Evolutionary conservation across 2,113 vertebrate genomes (phyloP).

Genomic region (Pelmatolapia mariae): DNA sequence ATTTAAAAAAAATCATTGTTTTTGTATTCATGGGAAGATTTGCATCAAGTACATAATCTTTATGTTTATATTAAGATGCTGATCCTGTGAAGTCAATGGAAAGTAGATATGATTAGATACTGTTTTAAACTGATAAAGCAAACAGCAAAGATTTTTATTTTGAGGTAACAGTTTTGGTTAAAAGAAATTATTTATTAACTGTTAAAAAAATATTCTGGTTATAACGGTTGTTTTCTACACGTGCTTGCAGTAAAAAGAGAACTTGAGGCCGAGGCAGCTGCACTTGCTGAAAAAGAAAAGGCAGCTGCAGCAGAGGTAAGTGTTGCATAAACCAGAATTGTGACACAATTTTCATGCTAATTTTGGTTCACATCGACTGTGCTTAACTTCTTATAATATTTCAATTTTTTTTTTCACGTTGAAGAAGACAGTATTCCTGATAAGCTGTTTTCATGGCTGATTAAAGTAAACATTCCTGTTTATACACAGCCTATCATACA

Average conservation of each 20-base stretch:
- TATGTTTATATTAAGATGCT: background rate
- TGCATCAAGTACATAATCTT: background rate
- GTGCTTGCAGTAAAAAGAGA: slow-evolving; percentile 80
- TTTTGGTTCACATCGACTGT: background rate
- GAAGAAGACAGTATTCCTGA: background rate
- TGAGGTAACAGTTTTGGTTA: background rate
- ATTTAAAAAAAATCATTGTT: fast-evolving
- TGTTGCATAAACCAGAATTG: background rate
- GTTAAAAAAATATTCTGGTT: background rate
- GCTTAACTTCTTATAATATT: background rate
- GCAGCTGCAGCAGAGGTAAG: slow-evolving; percentile 41
- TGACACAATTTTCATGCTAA: too few relatives aligned
- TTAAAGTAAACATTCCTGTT: background rate
- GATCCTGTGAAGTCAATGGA: background rate
- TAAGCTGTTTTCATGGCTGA: background rate
- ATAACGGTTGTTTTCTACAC: background rate
- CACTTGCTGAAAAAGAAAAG: slow-evolving; percentile 52
- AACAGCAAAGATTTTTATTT: background rate
- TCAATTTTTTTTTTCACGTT: background rate
- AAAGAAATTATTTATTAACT: background rate
- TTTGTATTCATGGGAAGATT: background rate
- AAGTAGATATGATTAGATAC: background rate
- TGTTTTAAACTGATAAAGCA: background rate
- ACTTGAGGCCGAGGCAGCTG: slow-evolving; percentile 77
- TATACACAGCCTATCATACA: background rate